phyloP scores from a whole-genome alignment of 2,113 vertebrate genomes.

The Pipa parva region DNA sequence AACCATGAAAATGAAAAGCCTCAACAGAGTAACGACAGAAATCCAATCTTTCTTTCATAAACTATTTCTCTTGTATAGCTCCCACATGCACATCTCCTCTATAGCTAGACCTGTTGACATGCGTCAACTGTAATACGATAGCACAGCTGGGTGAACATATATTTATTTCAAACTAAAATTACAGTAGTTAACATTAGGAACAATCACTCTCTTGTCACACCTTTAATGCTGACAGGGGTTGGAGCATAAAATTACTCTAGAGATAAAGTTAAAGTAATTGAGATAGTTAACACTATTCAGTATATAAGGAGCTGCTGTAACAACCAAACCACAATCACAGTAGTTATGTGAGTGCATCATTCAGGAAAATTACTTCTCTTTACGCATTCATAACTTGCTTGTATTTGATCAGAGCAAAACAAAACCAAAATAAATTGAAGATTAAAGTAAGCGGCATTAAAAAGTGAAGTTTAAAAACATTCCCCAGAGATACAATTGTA shows the following conservation, averaged over 20 bases:
- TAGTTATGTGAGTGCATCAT: slow-evolving; percentile 1
- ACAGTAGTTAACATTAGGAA: not conserved
- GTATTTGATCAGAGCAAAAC: not conserved
- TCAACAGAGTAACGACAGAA: slow-evolving; percentile 11
- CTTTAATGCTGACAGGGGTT: slow-evolving; percentile 11
- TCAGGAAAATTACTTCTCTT: slow-evolving; percentile 23
- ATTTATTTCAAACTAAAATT: slow-evolving; percentile 36
- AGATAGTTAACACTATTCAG: slow-evolving; percentile 11
- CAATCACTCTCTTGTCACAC: slow-evolving; percentile 17
- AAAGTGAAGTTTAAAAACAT: not conserved
- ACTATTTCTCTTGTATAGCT: slow-evolving; percentile 28
- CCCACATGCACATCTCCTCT: slow-evolving; percentile 19
- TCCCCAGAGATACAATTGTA: not conserved
- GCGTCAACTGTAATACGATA: slow-evolving; percentile 26
- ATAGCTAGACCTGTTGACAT: slow-evolving; percentile 22
- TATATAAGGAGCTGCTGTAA: slow-evolving; percentile 14
- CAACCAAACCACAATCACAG: slow-evolving; percentile 12
- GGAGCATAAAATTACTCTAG: slow-evolving; percentile 41
- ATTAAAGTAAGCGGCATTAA: too few species aligned
- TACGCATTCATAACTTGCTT: slow-evolving; percentile 3
- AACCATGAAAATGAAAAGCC: slow-evolving; percentile 2
- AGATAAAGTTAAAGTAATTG: slow-evolving; percentile 19
- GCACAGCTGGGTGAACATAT: slow-evolving; percentile 31
- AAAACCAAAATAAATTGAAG: not conserved
- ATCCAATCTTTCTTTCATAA: slow-evolving; percentile 36